phyloP scores from a whole-genome alignment of 37 sponge, comb jelly and placozoan genomes.

The Theonella swinhoei region DNA sequence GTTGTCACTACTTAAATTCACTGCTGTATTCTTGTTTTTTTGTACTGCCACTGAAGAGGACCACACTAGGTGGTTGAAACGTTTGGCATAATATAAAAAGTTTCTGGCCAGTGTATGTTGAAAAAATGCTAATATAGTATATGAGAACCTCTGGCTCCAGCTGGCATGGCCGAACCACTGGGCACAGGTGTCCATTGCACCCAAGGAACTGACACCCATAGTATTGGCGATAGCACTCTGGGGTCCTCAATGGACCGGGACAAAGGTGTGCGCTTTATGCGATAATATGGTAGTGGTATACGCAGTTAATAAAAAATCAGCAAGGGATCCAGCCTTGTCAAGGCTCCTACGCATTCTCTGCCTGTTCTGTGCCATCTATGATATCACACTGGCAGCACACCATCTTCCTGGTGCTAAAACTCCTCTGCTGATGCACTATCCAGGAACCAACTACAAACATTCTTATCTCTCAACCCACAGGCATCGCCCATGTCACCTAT shows the following conservation, averaged over 20 bases:
- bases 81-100: not conserved
- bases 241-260: too few relatives aligned
- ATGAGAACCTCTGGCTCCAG: too few relatives aligned
- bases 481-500: not conserved
- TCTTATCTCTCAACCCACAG: slow-evolving; percentile 9
- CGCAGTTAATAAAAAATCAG: not conserved
- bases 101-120: not conserved
- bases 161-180: too few relatives aligned
- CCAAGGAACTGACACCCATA: not conserved
- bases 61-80: slow-evolving; percentile 16
- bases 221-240: not conserved
- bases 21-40: too few relatives aligned
- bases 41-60: not conserved
- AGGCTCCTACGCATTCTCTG: not conserved
- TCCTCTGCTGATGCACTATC: not conserved
- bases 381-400: not conserved
- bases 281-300: slow-evolving; percentile 1
- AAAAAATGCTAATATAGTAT: too few relatives aligned
- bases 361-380: not conserved
- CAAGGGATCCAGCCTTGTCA: not conserved
- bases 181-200: not conserved
- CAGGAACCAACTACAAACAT: not conserved
- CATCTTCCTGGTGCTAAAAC: not conserved
- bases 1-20: too few relatives aligned
- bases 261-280: not conserved